These are phyloP conservation scores for Argyrosomus japonicus DNA, from an alignment of 2,113 vertebrate species.

Conservation along the genomic window DNA sequence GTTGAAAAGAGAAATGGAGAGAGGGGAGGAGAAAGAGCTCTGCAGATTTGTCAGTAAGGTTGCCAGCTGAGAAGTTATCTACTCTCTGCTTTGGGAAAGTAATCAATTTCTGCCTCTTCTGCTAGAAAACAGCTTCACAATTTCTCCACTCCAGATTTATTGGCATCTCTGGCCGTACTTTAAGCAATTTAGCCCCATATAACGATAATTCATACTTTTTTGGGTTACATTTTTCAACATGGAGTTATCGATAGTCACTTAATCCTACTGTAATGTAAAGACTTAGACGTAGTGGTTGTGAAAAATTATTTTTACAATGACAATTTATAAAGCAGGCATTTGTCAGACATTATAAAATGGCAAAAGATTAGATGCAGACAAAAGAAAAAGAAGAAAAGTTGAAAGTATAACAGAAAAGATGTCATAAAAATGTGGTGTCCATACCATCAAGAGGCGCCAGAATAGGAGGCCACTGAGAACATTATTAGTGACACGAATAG, in stretches of 20 bases:
- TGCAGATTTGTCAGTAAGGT: constrained; percentile 54
- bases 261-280: neutral
- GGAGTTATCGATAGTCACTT: neutral
- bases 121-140: constrained; percentile 56
- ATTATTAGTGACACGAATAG: no score
- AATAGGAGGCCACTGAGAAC: neutral
- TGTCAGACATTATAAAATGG: neutral
- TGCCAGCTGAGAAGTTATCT: constrained; percentile 72
- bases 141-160: constrained; percentile 60
- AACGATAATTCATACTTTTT: constrained; percentile 25
- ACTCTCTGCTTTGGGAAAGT: constrained; percentile 53
- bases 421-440: neutral
- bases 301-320: neutral
- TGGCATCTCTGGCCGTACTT: constrained; percentile 22
- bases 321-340: neutral
- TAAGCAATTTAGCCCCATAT: constrained; percentile 15
- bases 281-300: neutral
- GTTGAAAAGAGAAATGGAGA: constrained; percentile 35
- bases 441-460: neutral
- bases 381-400: neutral
- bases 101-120: constrained; percentile 71
- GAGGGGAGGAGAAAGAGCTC: constrained; percentile 34
- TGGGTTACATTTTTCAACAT: constrained; percentile 6
- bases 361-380: neutral
- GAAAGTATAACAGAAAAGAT: neutral